A percentile compares a stretch with the other conserved stretches of the same genome.
These are phyloP conservation scores for Diploscapter pachys DNA, from an alignment of 1,140 invertebrate genomes.

Conservation along the genomic window DNA sequence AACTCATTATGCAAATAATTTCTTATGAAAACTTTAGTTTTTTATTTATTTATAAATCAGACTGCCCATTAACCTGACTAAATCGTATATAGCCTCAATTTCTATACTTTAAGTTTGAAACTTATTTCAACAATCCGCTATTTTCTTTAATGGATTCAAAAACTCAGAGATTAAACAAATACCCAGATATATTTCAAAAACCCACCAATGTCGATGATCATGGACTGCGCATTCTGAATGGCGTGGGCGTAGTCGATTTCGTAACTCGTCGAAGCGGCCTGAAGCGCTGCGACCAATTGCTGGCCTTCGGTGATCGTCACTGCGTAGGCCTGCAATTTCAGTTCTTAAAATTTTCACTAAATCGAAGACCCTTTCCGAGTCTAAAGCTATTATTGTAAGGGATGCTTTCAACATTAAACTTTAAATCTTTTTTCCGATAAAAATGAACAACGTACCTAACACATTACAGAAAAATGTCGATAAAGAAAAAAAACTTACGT, in stretches of 20 bases:
- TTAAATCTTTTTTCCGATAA: neutral
- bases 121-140: neutral
- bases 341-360: neutral
- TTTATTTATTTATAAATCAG: too few relatives aligned
- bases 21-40: too few relatives aligned
- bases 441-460: neutral
- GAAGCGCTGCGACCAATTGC: constrained; percentile 36
- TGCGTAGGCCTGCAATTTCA: constrained; percentile 45
- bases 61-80: too few relatives aligned
- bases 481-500: constrained; percentile 21
- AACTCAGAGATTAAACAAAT: neutral
- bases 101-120: too few relatives aligned
- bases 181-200: neutral
- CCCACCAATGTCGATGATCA: constrained; percentile 42
- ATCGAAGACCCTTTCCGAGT: too few relatives aligned
- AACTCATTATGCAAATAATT: too few relatives aligned
- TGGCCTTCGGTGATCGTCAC: constrained; percentile 48
- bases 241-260: constrained; percentile 40
- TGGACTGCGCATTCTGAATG: constrained; percentile 35
- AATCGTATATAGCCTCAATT: too few relatives aligned
- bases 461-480: neutral
- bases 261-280: constrained; percentile 35
- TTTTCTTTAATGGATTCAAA: neutral
- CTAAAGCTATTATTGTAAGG: too few relatives aligned
- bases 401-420: too few relatives aligned